Conservation (phyloP, 2,888 invertebrate genomes). For the Lymantria dispar region DNA sequence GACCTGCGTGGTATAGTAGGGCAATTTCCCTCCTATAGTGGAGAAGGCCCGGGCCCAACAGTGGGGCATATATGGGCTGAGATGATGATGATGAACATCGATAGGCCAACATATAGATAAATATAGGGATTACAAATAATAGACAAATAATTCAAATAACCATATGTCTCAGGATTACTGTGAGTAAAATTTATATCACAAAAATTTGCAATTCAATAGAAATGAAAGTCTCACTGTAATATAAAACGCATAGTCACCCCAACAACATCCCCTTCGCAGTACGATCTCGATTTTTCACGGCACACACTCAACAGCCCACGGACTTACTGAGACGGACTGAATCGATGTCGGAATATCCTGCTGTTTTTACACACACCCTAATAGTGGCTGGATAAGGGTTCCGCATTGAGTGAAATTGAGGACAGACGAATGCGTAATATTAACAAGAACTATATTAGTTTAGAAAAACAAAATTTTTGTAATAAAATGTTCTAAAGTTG, state of each 20-base stretch:
- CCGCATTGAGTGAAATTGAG: constrained; percentile 18
- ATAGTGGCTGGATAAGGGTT: constrained; percentile 8
- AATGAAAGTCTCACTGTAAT: neutral
- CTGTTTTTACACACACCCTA: constrained; percentile 15
- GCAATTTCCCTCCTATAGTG: too few relatives aligned
- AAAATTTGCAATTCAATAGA: too few relatives aligned
- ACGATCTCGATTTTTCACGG: constrained; percentile 29
- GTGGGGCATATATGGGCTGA: too few relatives aligned
- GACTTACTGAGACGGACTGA: constrained; percentile 10
- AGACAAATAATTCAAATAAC: too few relatives aligned
- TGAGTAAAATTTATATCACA: too few relatives aligned
- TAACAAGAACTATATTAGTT: neutral
- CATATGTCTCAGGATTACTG: too few relatives aligned
- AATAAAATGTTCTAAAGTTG: too few relatives aligned
- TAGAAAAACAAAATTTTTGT: neutral
- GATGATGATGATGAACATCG: too few relatives aligned
- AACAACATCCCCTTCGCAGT: constrained; percentile 5
- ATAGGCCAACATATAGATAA: too few relatives aligned
- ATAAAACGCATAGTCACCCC: neutral
- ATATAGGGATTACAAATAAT: too few relatives aligned
- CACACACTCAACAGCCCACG: constrained; percentile 10
- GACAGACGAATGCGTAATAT: neutral
- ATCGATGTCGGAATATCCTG: constrained; percentile 11
- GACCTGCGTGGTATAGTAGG: too few relatives aligned
- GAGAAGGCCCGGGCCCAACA: too few relatives aligned